Evolutionary conservation across 92 coral and sea anemone genomes (phyloP), one percentile per base, ranked within the genome.

Genomic region (Epizoanthus ramosus): DNA sequence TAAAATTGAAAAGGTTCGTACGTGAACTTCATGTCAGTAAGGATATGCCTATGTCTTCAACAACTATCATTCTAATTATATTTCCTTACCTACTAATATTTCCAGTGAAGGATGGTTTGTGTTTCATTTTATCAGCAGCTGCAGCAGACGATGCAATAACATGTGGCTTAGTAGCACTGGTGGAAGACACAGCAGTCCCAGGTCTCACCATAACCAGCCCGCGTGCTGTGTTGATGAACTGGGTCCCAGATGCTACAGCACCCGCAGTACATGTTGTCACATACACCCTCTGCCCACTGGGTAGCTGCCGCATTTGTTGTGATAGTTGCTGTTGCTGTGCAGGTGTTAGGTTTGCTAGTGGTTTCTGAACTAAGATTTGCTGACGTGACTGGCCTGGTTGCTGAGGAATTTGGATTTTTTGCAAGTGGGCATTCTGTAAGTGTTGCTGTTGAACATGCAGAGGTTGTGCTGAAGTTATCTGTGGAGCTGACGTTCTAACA

Each of bases 51-150:
- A 21, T n/a, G 5, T 35, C 53, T 7, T 3, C 21, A 71, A 71
- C 53, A 45, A 19, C 10, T 0, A 43, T 43, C 1, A 5, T 43
- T 3, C 50, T 50, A 12, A 41, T 60, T 19, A 24, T 0, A 37
- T 37, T 1, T 43, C 1, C 63, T 70, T 68, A 93, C 98, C 98
- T 93, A 89, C 98, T 93, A 14, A 93, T 91, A 50, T 50, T 85
- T 21, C 98, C 98, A 66, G 98, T 84, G 80, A 94, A 90, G 57
- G 83, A 86, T 15, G 94, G 85, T 50, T 95, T 94, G 73, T 94
- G 97, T 85, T 94, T 93, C 16, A 94, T 71, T 73, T 94, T 94
- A 24, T 94, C 98, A 18, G 92, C 92, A 19, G 88, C 94, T 37
- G 91, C 80, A 7, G 95, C 85, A 16, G 92, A 83, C 6, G 86